Evolutionary conservation across 2,113 vertebrate genomes (phyloP).

Genomic region (Cercopithecus mona): DNA sequence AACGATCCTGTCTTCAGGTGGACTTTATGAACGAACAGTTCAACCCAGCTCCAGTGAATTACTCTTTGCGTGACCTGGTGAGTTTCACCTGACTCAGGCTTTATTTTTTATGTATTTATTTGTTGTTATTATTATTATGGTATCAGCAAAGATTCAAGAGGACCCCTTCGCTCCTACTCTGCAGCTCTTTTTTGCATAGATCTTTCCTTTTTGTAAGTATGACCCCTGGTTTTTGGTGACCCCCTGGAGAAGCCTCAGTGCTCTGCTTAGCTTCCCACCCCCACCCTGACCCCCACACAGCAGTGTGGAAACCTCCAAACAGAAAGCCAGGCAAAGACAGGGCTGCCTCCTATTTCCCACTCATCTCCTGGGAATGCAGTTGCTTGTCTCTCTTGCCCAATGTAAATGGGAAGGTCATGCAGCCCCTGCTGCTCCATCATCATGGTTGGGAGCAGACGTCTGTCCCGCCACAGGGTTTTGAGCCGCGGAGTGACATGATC

Average conservation of each 20-base stretch:
- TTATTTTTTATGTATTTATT: background rate
- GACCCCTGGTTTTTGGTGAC: background rate
- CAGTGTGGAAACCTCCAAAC: background rate
- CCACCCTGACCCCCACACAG: background rate
- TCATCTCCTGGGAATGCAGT: background rate
- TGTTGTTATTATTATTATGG: too few species aligned
- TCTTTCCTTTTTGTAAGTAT: background rate
- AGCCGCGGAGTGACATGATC: background rate
- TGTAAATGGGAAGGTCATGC: background rate
- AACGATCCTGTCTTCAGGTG: too few species aligned
- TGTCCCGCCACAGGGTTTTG: background rate
- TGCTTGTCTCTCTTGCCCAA: background rate
- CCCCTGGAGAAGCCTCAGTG: background rate
- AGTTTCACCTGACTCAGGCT: background rate
- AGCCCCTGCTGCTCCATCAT: background rate
- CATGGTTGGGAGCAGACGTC: background rate
- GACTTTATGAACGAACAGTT: fast-evolving
- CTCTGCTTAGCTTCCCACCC: background rate
- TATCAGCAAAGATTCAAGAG: background rate
- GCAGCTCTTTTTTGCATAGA: background rate
- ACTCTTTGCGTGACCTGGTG: background rate
- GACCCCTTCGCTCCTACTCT: too few species aligned
- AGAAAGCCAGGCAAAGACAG: background rate
- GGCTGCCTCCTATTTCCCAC: background rate
- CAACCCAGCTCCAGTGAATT: background rate